Percentiles rank a stretch among this genome's conserved stretches.
Conservation (phyloP, 2,113 vertebrate genomes). For the Chionis minor region DNA sequence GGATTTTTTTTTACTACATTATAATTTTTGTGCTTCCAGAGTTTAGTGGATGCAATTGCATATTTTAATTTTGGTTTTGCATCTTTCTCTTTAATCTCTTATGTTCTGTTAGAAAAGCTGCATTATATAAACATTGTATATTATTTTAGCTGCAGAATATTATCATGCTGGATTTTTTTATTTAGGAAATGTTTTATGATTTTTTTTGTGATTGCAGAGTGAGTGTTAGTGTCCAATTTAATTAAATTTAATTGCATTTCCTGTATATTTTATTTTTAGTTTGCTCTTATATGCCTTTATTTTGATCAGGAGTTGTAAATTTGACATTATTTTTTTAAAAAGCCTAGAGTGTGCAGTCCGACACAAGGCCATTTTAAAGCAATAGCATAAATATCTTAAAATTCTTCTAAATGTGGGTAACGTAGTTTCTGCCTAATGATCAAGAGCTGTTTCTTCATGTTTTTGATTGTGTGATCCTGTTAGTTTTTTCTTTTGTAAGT, state of each 20-base stretch:
- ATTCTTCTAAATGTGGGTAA: not conserved
- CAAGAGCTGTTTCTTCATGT: not conserved
- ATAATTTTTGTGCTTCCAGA: not conserved
- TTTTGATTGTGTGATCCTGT: not conserved
- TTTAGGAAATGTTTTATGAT: conserved; percentile 46
- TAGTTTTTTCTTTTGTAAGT: not conserved
- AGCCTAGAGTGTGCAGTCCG: not conserved
- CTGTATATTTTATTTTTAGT: conserved; percentile 66
- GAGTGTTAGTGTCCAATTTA: conserved; percentile 41
- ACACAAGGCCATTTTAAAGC: not conserved
- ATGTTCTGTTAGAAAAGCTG: conserved; percentile 34
- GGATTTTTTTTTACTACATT: not conserved
- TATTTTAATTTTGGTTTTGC: conserved; percentile 8
- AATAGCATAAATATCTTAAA: not conserved
- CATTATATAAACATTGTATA: not conserved
- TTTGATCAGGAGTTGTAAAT: conserved; percentile 13
- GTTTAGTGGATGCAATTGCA: not conserved
- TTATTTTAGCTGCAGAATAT: conserved; percentile 47
- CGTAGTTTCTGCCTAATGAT: not conserved
- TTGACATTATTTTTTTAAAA: not conserved
- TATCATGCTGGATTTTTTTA: not conserved
- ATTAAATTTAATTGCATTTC: conserved; percentile 71
- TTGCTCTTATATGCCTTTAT: conserved; percentile 41
- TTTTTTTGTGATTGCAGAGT: conserved; percentile 41
- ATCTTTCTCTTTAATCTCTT: not conserved